Evolutionary conservation across 2,113 vertebrate genomes (phyloP).

Genomic region (Tragelaphus scriptus): DNA sequence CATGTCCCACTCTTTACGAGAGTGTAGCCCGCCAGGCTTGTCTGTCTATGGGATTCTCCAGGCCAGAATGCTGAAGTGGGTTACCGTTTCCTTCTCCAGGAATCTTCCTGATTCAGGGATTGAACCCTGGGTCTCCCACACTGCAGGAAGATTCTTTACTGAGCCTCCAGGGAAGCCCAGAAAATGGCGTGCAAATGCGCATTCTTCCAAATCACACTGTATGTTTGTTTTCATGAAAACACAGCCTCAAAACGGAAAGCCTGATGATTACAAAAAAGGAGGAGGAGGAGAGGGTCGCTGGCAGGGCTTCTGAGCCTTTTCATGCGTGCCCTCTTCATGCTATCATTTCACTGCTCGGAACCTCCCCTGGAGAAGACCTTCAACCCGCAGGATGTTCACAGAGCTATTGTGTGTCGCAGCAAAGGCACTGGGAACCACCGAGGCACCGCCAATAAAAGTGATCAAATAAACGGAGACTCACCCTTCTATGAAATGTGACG

Average conservation of each 20-base stretch:
- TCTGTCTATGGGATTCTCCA: too few relatives aligned
- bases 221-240: background rate
- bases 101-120: background rate
- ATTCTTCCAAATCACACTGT: background rate
- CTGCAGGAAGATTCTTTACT: background rate
- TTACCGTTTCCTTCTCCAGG: too few relatives aligned
- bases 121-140: background rate
- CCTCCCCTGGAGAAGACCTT: background rate
- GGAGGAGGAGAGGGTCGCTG: background rate
- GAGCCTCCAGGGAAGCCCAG: background rate
- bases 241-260: background rate
- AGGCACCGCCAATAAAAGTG: fast-evolving
- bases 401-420: background rate
- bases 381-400: background rate
- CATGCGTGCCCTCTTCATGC: too few relatives aligned
- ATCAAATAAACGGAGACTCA: background rate
- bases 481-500: background rate
- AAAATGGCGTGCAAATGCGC: background rate
- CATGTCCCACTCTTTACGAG: too few relatives aligned
- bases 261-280: background rate
- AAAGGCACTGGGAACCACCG: background rate
- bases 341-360: too few relatives aligned
- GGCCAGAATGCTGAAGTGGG: too few relatives aligned
- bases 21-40: too few relatives aligned
- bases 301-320: too few relatives aligned